Conservation (phyloP, 2,797 vertebrate genomes). For the Mastacembelus armatus region DNA sequence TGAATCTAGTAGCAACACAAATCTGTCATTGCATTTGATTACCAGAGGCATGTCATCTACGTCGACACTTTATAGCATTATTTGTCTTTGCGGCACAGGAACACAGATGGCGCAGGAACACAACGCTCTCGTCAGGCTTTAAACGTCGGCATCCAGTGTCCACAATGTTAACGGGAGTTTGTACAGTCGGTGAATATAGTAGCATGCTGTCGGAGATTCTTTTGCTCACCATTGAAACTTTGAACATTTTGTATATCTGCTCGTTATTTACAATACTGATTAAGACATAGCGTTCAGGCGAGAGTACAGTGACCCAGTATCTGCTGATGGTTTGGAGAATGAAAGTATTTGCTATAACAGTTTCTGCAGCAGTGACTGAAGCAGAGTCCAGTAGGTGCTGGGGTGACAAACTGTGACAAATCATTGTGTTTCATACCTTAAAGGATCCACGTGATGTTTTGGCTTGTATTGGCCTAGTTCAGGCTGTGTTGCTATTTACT, state of each 20-base stretch:
- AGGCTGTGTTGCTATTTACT: no score
- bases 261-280: conserved; percentile 78
- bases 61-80: conserved; percentile 54
- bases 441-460: no score
- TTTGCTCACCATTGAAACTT: conserved; percentile 71
- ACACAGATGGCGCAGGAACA: conserved; percentile 47
- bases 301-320: conserved; percentile 42
- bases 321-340: conserved; percentile 43
- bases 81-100: conserved; percentile 57
- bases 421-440: conserved; percentile 1
- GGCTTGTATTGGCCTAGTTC: no score
- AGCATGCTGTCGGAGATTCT: conserved; percentile 78
- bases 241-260: conserved; percentile 63
- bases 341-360: conserved; percentile 40
- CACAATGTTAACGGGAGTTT: conserved; percentile 60
- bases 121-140: conserved; percentile 30
- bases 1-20: conserved; percentile 75
- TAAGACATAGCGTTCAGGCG: conserved; percentile 54
- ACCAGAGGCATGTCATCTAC: conserved; percentile 63
- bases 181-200: conserved; percentile 68
- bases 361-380: conserved; percentile 64
- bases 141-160: conserved; percentile 39
- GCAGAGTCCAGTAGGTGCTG: conserved; percentile 23
- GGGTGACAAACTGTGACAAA: conserved; percentile 6
- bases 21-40: conserved; percentile 54